Percentiles rank a stretch among this genome's conserved stretches.
Conservation (phyloP, 2,797 vertebrate species). For the Denticeps clupeoides region DNA sequence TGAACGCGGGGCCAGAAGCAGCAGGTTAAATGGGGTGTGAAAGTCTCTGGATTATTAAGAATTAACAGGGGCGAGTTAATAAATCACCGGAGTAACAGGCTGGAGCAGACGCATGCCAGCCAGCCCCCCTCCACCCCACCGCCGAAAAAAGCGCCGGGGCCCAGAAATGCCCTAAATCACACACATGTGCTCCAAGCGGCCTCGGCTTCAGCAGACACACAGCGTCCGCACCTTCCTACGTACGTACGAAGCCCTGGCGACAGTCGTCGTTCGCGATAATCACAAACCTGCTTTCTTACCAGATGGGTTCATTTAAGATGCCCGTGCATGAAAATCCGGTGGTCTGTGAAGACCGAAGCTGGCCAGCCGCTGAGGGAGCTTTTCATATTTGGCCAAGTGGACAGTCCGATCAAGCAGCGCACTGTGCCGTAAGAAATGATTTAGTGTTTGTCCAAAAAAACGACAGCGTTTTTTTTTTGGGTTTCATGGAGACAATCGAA, state of each 20-base stretch:
- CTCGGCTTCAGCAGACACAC: not conserved
- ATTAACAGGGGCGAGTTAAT: constrained; percentile 66
- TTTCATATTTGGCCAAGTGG: too few relatives aligned
- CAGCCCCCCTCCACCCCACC: constrained; percentile 14
- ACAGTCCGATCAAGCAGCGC: too few relatives aligned
- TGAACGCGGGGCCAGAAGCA: constrained; percentile 44
- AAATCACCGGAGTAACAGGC: constrained; percentile 55
- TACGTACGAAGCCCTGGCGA: not conserved
- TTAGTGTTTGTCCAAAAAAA: too few relatives aligned
- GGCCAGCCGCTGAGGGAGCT: too few relatives aligned
- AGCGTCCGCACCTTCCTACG: constrained; percentile 1
- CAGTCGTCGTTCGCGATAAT: too few relatives aligned
- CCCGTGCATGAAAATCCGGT: too few relatives aligned
- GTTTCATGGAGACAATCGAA: too few relatives aligned
- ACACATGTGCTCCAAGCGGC: constrained; percentile 56
- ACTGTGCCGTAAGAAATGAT: too few relatives aligned
- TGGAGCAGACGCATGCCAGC: constrained; percentile 19
- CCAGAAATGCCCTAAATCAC: constrained; percentile 40
- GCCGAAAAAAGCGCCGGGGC: constrained; percentile 25
- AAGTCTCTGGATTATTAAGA: constrained; percentile 68
- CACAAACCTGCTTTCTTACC: too few relatives aligned
- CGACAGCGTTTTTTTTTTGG: too few relatives aligned
- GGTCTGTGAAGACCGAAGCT: too few relatives aligned
- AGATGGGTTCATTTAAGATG: too few relatives aligned
- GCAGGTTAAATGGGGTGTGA: constrained; percentile 55